phyloP scores from a whole-genome alignment of 2,888 invertebrate genomes.

The Idaea aversata region DNA sequence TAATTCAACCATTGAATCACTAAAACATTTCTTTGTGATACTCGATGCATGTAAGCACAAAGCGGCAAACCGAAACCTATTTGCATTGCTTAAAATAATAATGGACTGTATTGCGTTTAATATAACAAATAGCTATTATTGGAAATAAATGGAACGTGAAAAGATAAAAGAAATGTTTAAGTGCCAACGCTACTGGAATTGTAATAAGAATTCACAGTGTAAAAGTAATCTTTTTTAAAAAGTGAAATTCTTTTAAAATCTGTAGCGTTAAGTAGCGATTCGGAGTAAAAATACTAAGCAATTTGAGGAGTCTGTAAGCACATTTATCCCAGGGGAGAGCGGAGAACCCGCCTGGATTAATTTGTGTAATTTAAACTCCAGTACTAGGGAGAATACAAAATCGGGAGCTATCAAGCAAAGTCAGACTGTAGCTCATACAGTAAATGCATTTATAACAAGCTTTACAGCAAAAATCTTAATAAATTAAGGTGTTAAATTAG shows the following conservation, averaged over 20 bases:
- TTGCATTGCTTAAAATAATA: slow-evolving; percentile 20
- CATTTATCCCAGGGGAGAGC: slow-evolving; percentile 49
- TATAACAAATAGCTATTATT: neutral
- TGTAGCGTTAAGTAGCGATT: neutral
- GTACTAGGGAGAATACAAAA: slow-evolving; percentile 65
- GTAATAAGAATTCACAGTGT: neutral
- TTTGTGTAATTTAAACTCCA: slow-evolving; percentile 71
- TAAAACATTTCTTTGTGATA: slow-evolving; percentile 52
- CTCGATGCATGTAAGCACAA: slow-evolving; percentile 28
- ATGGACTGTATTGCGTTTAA: neutral
- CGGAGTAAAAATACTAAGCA: slow-evolving; percentile 36
- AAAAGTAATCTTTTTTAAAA: neutral
- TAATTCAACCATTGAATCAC: slow-evolving; percentile 67
- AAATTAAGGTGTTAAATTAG: neutral
- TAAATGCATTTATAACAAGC: neutral
- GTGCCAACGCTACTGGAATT: neutral
- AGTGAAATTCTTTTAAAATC: neutral
- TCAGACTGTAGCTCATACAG: slow-evolving; percentile 13
- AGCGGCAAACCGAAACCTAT: slow-evolving; percentile 20
- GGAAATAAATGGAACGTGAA: neutral
- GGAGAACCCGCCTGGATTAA: slow-evolving; percentile 58
- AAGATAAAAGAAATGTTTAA: neutral
- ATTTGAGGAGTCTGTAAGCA: slow-evolving; percentile 40
- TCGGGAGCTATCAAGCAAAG: slow-evolving; percentile 50
- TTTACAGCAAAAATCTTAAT: neutral